Conservation (phyloP, 2,888 invertebrate genomes). For the Limenitis camilla region DNA sequence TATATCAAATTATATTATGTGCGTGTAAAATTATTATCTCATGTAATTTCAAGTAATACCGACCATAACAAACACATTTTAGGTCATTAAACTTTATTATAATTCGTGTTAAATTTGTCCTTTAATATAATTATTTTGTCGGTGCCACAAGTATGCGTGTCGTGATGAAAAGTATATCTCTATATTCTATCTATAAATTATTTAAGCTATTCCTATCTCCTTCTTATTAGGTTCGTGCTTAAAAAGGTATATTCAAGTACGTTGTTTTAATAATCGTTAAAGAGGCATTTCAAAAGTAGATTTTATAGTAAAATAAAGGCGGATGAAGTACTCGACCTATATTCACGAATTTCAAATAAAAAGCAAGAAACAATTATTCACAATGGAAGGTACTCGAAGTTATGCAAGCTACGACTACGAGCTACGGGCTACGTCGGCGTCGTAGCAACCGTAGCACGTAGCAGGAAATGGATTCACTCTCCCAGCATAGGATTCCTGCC, state of each 20-base stretch:
- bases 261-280: neutral
- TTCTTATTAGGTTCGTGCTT: neutral
- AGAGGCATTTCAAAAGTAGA: conserved; percentile 10
- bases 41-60: too few species aligned
- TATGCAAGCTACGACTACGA: conserved; percentile 44
- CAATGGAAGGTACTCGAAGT: conserved; percentile 48
- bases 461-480: conserved; percentile 63
- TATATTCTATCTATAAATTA: too few species aligned
- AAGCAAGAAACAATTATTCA: conserved; percentile 49
- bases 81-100: too few species aligned
- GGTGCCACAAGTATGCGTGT: too few species aligned
- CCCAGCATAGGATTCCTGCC: conserved; percentile 54
- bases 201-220: too few species aligned
- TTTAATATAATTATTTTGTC: too few species aligned
- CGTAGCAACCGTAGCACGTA: conserved; percentile 63
- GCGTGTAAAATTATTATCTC: too few species aligned
- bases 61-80: too few species aligned
- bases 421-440: conserved; percentile 27
- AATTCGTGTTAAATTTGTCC: too few species aligned
- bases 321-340: conserved; percentile 37
- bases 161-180: too few species aligned
- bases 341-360: conserved; percentile 40
- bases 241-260: conserved; percentile 1
- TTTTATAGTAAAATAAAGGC: conserved; percentile 12
- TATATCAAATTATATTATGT: too few species aligned